Percentiles rank a stretch among this genome's conserved stretches.
Conservation (phyloP, 2,113 vertebrate genomes). For the Promerops cafer region DNA sequence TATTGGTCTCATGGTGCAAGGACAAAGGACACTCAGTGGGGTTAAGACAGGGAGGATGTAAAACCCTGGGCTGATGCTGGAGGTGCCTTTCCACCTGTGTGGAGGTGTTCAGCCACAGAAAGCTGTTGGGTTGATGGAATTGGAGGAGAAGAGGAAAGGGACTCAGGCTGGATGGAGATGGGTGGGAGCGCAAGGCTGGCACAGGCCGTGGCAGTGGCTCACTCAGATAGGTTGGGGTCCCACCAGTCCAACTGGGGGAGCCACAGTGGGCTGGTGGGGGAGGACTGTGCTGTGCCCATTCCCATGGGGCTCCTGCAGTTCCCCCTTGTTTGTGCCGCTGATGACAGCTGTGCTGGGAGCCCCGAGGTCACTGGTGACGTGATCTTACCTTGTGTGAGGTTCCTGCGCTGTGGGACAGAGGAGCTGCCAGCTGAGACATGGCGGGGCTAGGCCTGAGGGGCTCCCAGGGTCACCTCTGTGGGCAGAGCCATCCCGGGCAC, state of each 20-base stretch:
- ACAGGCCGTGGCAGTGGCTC: fast-evolving
- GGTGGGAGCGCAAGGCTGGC: not conserved
- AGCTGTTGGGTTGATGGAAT: not conserved
- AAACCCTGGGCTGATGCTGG: not conserved
- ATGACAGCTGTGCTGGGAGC: not conserved
- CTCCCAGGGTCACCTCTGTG: not conserved
- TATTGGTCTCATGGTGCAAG: fast-evolving
- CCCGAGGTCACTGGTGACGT: not conserved
- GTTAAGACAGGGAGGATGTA: not conserved
- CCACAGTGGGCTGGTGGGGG: fast-evolving
- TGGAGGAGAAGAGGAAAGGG: not conserved
- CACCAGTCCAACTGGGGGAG: not conserved
- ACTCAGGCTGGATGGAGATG: not conserved
- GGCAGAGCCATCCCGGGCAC: not conserved
- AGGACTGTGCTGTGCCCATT: fast-evolving
- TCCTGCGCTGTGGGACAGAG: not conserved
- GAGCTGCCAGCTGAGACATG: fast-evolving
- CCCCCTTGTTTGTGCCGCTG: not conserved
- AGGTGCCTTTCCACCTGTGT: not conserved
- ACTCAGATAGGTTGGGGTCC: fast-evolving
- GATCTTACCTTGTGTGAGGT: not conserved
- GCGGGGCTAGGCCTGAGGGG: fast-evolving
- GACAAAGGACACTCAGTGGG: not conserved
- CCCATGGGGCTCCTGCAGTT: not conserved
- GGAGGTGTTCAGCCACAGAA: not conserved